Percentiles rank a stretch among this genome's conserved stretches.
phyloP scores from a whole-genome alignment of 2,888 invertebrate genomes.

The Caenorhabditis imperialis region DNA sequence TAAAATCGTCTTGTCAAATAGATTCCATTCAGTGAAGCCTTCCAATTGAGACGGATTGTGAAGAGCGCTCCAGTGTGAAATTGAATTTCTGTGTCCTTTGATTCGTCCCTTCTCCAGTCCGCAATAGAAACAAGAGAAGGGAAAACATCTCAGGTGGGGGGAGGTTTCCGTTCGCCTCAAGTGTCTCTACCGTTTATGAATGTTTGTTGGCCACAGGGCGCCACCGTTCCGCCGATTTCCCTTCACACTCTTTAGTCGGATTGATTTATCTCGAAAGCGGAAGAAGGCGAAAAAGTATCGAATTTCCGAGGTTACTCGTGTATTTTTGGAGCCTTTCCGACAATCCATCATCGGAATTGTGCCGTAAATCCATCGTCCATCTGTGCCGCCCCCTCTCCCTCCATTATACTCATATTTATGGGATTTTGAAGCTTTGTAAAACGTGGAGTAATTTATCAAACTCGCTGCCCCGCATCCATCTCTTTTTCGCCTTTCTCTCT shows the following conservation, averaged over 20 bases:
- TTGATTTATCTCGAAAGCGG: not conserved
- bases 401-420: not conserved
- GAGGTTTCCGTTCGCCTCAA: conserved; percentile 24
- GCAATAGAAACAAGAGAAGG: too few relatives aligned
- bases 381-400: not conserved
- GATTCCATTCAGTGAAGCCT: too few relatives aligned
- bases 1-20: too few relatives aligned
- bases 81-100: too few relatives aligned
- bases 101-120: too few relatives aligned
- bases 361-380: conserved; percentile 33
- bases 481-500: too few relatives aligned
- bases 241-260: conserved; percentile 4
- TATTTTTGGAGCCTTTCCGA: not conserved
- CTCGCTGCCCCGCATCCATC: too few relatives aligned
- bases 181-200: conserved; percentile 20
- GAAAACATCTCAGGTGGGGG: too few relatives aligned
- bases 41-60: too few relatives aligned
- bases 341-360: not conserved
- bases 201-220: conserved; percentile 31
- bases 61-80: too few relatives aligned
- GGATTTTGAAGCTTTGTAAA: not conserved
- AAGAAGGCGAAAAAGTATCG: conserved; percentile 2
- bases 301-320: conserved; percentile 2
- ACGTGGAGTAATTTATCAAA: not conserved
- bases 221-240: conserved; percentile 13